phyloP scores from a whole-genome alignment of 2,888 invertebrate species.

The Drosophila peninsularis region DNA sequence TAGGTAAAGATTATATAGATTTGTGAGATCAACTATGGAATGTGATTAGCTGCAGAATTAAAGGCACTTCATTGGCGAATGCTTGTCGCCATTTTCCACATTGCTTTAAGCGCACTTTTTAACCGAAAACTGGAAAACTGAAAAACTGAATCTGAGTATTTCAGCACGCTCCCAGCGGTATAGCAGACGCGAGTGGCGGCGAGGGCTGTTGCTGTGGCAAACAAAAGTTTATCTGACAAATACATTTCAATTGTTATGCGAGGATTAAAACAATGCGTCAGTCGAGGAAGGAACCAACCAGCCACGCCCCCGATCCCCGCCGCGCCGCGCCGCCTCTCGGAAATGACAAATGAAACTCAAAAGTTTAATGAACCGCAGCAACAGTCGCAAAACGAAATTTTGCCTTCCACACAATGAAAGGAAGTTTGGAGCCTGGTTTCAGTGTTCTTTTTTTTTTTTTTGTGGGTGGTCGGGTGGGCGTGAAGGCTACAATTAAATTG shows the following conservation, averaged over 20 bases:
- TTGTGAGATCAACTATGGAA: background rate
- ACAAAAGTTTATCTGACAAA: conserved; percentile 73
- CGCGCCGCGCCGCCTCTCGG: background rate
- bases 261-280: conserved; percentile 55
- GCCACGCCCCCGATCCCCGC: background rate
- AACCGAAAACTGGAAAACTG: background rate
- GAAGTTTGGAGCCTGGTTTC: conserved; percentile 30
- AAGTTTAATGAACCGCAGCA: conserved; percentile 75
- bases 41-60: background rate
- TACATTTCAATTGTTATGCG: conserved; percentile 70
- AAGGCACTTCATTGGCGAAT: background rate
- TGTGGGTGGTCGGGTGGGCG: background rate
- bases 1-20: background rate
- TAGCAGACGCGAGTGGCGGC: background rate
- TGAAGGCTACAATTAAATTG: conserved; percentile 67
- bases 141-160: conserved; percentile 9
- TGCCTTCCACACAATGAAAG: conserved; percentile 56
- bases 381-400: conserved; percentile 67
- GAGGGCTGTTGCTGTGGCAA: conserved; percentile 19
- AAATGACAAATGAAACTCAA: conserved; percentile 72
- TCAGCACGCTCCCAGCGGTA: conserved; percentile 19
- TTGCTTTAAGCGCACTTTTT: conserved; percentile 31
- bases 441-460: conserved; percentile 17
- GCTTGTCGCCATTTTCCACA: conserved; percentile 39
- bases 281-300: conserved; percentile 12